Evolutionary conservation across 2,888 invertebrate species (phyloP).

Genomic region (Eristalis arbustorum): DNA sequence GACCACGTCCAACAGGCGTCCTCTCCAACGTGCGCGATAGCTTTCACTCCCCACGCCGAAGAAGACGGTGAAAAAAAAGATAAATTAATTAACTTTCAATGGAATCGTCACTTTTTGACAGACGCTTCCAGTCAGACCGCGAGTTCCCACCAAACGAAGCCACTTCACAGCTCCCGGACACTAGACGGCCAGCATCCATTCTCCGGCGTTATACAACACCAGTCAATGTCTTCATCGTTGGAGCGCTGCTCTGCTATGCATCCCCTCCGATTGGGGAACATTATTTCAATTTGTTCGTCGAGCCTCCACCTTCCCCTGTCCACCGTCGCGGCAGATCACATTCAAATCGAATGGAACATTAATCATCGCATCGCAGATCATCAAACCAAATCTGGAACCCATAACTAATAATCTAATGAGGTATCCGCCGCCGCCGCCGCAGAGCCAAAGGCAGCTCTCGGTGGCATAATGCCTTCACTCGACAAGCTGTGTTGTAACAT

Average conservation of each 20-base stretch:
- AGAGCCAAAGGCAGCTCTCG: not conserved
- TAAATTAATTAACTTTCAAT: constrained; percentile 14
- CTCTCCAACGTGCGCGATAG: not conserved
- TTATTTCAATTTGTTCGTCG: constrained; percentile 62
- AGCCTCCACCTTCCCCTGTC: constrained; percentile 34
- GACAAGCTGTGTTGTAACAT: constrained; percentile 57
- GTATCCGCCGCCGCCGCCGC: constrained; percentile 23
- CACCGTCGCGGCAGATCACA: constrained; percentile 23
- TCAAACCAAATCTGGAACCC: constrained; percentile 61
- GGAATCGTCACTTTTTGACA: constrained; percentile 23
- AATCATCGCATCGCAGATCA: constrained; percentile 66
- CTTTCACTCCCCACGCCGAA: not conserved
- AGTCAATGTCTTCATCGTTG: not conserved
- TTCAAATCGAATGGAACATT: constrained; percentile 55
- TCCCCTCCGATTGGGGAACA: constrained; percentile 15
- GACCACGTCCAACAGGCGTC: not conserved
- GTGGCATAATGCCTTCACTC: not conserved
- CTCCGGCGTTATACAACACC: not conserved
- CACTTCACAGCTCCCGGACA: not conserved
- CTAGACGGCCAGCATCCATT: not conserved
- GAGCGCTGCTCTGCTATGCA: not conserved
- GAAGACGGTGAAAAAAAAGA: not conserved
- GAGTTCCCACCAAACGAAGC: not conserved
- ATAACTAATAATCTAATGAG: constrained; percentile 67
- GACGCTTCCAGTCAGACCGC: not conserved